These are phyloP conservation scores for Chaitophorus viminalis DNA, from an alignment of 2,888 invertebrate genomes.

Conservation along the genomic window DNA sequence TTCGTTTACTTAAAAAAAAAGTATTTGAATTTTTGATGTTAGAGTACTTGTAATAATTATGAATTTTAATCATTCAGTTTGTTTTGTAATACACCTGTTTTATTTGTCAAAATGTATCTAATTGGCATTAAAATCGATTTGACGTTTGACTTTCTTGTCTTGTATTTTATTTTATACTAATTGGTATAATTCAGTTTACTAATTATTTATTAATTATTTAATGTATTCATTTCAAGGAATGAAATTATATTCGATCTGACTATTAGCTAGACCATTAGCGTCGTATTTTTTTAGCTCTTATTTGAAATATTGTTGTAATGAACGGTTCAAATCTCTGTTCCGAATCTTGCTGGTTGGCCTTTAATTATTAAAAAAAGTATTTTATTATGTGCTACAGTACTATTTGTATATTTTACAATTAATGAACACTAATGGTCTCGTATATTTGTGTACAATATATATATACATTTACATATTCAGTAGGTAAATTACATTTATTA, in stretches of 20 bases:
- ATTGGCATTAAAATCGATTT: conserved; percentile 15
- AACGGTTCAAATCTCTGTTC: neutral
- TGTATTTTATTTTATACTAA: neutral
- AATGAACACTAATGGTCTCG: neutral
- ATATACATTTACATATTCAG: neutral
- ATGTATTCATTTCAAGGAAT: neutral
- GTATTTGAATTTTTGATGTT: neutral
- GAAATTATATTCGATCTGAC: neutral
- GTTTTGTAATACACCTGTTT: neutral
- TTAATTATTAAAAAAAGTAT: neutral
- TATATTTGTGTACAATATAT: neutral
- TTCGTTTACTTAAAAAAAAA: neutral
- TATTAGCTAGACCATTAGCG: neutral
- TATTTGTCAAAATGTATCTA: neutral
- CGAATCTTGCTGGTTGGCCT: neutral
- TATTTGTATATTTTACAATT: neutral
- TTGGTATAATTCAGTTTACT: neutral
- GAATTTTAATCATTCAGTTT: conserved; percentile 6
- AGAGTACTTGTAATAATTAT: neutral
- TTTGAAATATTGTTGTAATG: neutral
- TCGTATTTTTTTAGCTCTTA: neutral
- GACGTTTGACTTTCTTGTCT: conserved; percentile 11
- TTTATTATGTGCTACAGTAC: neutral
- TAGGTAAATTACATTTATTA: neutral
- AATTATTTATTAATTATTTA: conserved; percentile 6